phyloP scores from a whole-genome alignment of 2,888 invertebrate species.

The Biston betularia region DNA sequence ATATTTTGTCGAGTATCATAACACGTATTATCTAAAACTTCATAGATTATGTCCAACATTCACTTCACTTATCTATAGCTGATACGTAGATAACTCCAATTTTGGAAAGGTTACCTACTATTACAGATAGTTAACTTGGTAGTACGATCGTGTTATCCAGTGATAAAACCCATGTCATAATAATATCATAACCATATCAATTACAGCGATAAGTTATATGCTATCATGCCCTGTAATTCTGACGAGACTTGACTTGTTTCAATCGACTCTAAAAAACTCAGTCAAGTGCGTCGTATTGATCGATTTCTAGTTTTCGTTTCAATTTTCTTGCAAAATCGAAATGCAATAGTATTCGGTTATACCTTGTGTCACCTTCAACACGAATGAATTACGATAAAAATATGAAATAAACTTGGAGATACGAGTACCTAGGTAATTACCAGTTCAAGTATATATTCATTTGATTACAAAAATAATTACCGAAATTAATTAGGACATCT shows the following conservation, averaged over 20 bases:
- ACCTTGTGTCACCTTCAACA: no score
- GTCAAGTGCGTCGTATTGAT: not conserved
- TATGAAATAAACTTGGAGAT: no score
- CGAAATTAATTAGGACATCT: no score
- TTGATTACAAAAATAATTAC: no score
- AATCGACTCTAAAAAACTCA: not conserved
- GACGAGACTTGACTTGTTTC: not conserved
- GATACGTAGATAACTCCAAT: conserved; percentile 44
- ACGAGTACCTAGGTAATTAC: no score
- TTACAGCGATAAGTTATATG: conserved; percentile 48
- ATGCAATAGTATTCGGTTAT: no score
- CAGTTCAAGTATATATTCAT: no score
- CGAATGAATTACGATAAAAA: no score
- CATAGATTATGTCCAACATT: conserved; percentile 32
- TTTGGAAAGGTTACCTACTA: conserved; percentile 48
- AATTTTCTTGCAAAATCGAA: no score
- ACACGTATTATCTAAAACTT: conserved; percentile 32
- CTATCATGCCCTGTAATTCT: conserved; percentile 33
- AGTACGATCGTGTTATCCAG: conserved; percentile 50
- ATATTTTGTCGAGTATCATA: conserved; percentile 31
- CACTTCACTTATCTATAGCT: conserved; percentile 28
- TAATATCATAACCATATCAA: conserved; percentile 56
- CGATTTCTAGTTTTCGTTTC: no score
- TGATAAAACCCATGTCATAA: conserved; percentile 49
- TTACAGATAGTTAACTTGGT: conserved; percentile 51